A percentile compares a stretch with the other conserved stretches of the same genome.
phyloP scores from a whole-genome alignment of 1,140 invertebrate genomes.

The Magallana gigas region DNA sequence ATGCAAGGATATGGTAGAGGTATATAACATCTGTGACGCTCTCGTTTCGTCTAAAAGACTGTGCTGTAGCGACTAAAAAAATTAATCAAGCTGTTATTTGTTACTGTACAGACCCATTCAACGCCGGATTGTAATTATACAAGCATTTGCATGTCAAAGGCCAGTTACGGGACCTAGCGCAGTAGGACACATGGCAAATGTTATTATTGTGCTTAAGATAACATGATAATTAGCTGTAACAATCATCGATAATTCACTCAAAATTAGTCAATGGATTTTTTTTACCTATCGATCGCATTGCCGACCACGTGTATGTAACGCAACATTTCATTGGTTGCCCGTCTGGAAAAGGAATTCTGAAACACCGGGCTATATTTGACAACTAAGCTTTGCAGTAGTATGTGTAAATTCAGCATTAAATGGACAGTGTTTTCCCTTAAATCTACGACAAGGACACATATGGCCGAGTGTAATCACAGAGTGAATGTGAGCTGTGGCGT shows the following conservation, averaged over 20 bases:
- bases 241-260: slow-evolving; percentile 24
- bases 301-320: slow-evolving; percentile 40
- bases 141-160: neutral
- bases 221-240: slow-evolving; percentile 1
- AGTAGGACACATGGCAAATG: neutral
- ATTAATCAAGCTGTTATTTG: too few relatives aligned
- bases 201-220: slow-evolving; percentile 13
- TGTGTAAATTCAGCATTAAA: slow-evolving; percentile 15
- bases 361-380: slow-evolving; percentile 35
- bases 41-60: too few relatives aligned
- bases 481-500: neutral
- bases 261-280: slow-evolving; percentile 37
- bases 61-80: too few relatives aligned
- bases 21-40: too few relatives aligned
- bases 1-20: too few relatives aligned
- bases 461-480: neutral
- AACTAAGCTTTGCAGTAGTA: slow-evolving; percentile 31
- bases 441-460: slow-evolving; percentile 20
- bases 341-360: slow-evolving; percentile 19
- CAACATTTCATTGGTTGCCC: slow-evolving; percentile 19
- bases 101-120: too few relatives aligned
- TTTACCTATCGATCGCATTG: slow-evolving; percentile 34
- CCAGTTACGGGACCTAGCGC: neutral
- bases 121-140: neutral
- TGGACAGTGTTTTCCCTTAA: neutral